Evolutionary conservation across 2,888 invertebrate genomes (phyloP).

Genomic region (Ormia ochracea): DNA sequence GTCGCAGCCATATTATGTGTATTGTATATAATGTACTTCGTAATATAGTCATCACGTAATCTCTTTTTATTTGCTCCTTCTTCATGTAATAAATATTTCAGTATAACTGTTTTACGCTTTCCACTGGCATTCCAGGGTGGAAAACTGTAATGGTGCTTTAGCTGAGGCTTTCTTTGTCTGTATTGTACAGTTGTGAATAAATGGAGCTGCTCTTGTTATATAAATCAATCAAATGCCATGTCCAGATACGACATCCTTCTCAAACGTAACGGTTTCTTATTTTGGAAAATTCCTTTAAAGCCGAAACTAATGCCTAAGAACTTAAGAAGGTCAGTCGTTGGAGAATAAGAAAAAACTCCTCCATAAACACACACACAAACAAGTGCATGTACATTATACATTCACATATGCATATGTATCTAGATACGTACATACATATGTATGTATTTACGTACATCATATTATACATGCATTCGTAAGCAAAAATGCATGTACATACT

Average conservation of each 20-base stretch:
- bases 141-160: not conserved
- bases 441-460: not conserved
- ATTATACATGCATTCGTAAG: not conserved
- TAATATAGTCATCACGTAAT: conserved; percentile 25
- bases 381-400: not conserved
- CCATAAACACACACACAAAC: too few species aligned
- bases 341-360: too few species aligned
- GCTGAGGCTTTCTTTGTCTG: not conserved
- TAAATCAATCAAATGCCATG: conserved; percentile 51
- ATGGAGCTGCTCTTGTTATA: conserved; percentile 24
- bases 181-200: conserved; percentile 33
- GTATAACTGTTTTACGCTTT: not conserved
- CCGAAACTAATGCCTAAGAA: conserved; percentile 4
- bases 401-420: not conserved
- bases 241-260: conserved; percentile 8
- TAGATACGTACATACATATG: not conserved
- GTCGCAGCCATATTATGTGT: not conserved
- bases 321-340: conserved; percentile 33
- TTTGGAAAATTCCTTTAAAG: not conserved
- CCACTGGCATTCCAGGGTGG: conserved; percentile 13
- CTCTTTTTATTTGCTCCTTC: conserved; percentile 5
- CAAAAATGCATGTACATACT: too few species aligned
- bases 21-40: conserved; percentile 38
- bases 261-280: not conserved
- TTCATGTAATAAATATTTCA: not conserved